These are phyloP conservation scores for Lepisosteus oculatus DNA, from an alignment of 2,113 vertebrate species.

Conservation along the genomic window DNA sequence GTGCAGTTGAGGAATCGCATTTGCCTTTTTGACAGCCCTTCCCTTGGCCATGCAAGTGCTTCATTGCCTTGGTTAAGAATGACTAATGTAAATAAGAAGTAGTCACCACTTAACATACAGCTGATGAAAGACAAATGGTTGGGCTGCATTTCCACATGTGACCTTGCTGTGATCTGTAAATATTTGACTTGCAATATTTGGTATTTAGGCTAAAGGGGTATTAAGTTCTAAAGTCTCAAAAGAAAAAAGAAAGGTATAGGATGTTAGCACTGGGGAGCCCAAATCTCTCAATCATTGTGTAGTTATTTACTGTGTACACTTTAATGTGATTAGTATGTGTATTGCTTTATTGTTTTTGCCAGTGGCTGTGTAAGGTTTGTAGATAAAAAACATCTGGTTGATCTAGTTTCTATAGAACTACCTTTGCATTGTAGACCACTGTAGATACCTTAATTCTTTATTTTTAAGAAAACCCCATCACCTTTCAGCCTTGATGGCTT, in stretches of 20 bases:
- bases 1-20: neutral
- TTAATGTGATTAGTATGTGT: neutral
- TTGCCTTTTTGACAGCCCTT: constrained; percentile 5
- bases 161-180: neutral
- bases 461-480: neutral
- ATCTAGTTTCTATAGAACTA: no score
- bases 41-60: neutral
- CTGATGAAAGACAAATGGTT: neutral
- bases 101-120: neutral
- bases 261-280: neutral
- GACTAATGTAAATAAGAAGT: no score
- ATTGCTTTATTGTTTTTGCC: neutral
- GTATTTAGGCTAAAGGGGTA: neutral
- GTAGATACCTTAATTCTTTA: neutral
- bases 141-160: neutral
- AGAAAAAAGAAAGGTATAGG: neutral
- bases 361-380: no score
- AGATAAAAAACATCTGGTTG: neutral
- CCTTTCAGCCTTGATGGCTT: no score
- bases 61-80: constrained; percentile 6
- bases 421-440: no score
- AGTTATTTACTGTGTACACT: neutral
- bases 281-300: neutral
- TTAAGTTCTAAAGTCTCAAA: neutral
- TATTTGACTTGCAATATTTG: neutral